Base-by-base conservation (phyloP, 1,140 invertebrate genomes). In the Aphelenchoides avenae region DNA sequence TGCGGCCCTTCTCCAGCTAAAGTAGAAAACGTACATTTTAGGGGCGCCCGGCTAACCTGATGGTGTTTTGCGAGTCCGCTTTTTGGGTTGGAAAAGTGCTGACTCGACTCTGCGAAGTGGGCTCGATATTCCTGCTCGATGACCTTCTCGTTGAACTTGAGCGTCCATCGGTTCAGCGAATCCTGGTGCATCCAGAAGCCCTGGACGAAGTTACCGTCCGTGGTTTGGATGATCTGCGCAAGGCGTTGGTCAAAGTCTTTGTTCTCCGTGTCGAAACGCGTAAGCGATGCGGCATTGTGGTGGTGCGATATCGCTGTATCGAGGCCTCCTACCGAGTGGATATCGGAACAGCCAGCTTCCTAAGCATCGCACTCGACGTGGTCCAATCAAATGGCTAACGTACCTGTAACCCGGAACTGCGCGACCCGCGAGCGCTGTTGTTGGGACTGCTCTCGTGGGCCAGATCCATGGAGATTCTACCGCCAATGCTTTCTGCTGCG, bases 171-270 rank as follows among this genome's bases (percentile, higher is more conserved):
- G 9, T 86, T 87, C 1, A 94, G 78, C 0, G 89, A 89, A 0
- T 89, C 88, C 64, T 87, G 86, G 18, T 91, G 87, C 77, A 93
- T 63, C 71, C 71, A 89, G 73, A 91, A 92, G 29, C 87, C 89
- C 41, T 73, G 56, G 15, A 64, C 68, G 50, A 75, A 73, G 26
- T 57, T 57, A 11, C 62, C 57, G 31, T 69, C 65, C 30, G 33
- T 36, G 13, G 52, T 43, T 18, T 68, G 37, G 40, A 72, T 71
- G 15, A 72, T 60, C 48, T 75, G 66, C 7, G 73, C 73, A 31
- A 75, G 48, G 22, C 74, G 49, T 47, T 71, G 64, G 41, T 77
- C 73, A 56, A 77, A 77, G 43, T 75, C 73, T 18, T 63, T 39
- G 55, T 75, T 67, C 22, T 75, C 73, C 3, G 73, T 75, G 43